Conservation (phyloP, 2,888 invertebrate genomes). For the Ariolimax columbianus region DNA sequence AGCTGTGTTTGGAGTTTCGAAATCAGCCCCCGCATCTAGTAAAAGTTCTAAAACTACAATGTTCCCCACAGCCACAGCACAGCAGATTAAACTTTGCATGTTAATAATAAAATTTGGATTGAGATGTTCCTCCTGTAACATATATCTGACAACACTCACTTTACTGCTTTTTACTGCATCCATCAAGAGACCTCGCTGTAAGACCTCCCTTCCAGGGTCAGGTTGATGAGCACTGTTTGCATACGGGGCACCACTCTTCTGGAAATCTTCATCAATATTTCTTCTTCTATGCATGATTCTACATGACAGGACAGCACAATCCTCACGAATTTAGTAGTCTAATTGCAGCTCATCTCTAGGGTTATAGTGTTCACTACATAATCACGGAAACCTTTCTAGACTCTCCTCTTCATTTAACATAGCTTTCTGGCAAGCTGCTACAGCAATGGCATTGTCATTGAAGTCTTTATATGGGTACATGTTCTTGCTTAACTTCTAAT, state of each 20-base stretch:
- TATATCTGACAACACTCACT: not conserved
- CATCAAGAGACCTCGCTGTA: not conserved
- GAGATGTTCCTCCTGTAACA: slow-evolving; percentile 13
- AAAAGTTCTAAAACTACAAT: slow-evolving; percentile 64
- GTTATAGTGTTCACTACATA: not conserved
- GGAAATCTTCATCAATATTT: not conserved
- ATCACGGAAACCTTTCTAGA: not conserved
- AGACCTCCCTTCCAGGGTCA: not conserved
- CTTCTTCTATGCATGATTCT: not conserved
- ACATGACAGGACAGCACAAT: not conserved
- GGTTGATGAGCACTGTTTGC: not conserved
- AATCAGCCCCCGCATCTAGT: slow-evolving; percentile 65
- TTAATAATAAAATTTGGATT: slow-evolving; percentile 61
- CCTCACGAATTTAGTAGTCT: not conserved
- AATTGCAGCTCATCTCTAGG: not conserved
- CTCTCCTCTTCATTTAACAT: not conserved
- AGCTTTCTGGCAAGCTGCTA: not conserved
- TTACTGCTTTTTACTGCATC: slow-evolving; percentile 28
- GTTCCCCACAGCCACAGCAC: slow-evolving; percentile 62
- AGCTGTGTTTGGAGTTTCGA: slow-evolving; percentile 59
- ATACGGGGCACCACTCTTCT: not conserved
- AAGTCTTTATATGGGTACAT: not conserved
- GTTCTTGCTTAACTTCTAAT: not conserved
- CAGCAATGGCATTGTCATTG: not conserved
- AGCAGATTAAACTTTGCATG: slow-evolving; percentile 64